A percentile compares a stretch with the other conserved stretches of the same genome.
These are phyloP conservation scores for Mugil cephalus DNA, from an alignment of 2,113 vertebrate genomes.

Conservation along the genomic window DNA sequence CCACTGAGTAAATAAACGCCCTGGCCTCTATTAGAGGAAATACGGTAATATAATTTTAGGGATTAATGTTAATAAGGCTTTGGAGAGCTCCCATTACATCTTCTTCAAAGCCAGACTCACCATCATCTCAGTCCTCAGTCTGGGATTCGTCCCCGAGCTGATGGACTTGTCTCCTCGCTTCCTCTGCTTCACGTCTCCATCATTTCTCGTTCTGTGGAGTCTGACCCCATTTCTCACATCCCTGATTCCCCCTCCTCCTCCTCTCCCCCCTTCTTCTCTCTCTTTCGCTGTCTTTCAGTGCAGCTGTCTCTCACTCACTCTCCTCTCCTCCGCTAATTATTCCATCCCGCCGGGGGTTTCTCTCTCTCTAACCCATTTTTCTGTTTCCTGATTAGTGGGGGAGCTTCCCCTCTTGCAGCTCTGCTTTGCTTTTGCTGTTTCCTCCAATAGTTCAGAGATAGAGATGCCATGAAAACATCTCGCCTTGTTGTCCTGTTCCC, in stretches of 20 bases:
- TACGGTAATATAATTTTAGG: no score
- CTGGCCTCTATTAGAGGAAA: no score
- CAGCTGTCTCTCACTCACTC: constrained; percentile 1
- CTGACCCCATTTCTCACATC: constrained; percentile 42
- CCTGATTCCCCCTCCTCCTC: neutral
- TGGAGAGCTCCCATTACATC: no score
- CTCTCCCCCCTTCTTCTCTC: neutral
- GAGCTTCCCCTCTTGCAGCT: neutral
- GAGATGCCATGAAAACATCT: no score
- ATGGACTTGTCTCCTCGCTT: neutral
- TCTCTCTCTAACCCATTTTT: constrained; percentile 30
- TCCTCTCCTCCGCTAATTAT: constrained; percentile 44
- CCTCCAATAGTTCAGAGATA: no score
- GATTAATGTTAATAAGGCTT: no score
- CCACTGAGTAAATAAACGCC: no score
- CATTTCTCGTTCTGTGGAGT: constrained; percentile 8
- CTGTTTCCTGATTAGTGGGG: neutral
- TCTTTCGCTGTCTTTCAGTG: constrained; percentile 21
- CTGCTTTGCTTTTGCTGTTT: no score
- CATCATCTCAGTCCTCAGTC: neutral
- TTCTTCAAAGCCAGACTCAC: neutral
- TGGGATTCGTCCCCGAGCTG: neutral
- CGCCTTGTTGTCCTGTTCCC: no score
- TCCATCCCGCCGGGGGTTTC: neutral
- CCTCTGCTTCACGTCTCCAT: constrained; percentile 21